phyloP scores from a whole-genome alignment of 2,888 invertebrate genomes.

The Athripsodes cinereus region DNA sequence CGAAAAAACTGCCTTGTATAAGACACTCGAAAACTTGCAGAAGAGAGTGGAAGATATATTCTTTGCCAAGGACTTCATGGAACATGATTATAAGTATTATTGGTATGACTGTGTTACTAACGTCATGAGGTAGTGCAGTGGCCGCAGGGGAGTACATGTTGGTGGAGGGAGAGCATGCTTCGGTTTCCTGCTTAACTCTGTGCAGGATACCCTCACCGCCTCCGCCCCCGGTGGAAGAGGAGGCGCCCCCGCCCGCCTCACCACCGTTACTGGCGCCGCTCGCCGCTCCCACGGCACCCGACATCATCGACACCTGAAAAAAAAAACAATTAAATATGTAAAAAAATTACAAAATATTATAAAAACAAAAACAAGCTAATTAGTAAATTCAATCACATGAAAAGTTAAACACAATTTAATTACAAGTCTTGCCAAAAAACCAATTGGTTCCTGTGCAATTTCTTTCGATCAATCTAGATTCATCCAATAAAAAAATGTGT shows the following conservation, averaged over 20 bases:
- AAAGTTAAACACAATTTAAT: too few species aligned
- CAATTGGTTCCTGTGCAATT: too few species aligned
- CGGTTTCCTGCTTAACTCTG: constrained; percentile 55
- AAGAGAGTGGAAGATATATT: too few species aligned
- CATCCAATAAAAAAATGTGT: too few species aligned
- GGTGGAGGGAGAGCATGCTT: constrained; percentile 48
- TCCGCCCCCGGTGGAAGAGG: constrained; percentile 29
- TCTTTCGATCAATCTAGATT: too few species aligned
- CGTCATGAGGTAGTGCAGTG: constrained; percentile 42
- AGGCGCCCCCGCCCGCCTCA: constrained; percentile 40
- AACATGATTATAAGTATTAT: too few species aligned
- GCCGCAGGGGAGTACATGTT: constrained; percentile 53
- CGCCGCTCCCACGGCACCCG: constrained; percentile 37
- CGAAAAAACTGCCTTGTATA: background rate
- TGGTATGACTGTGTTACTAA: too few species aligned
- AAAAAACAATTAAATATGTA: background rate
- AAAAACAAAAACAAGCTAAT: too few species aligned
- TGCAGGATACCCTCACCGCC: constrained; percentile 42
- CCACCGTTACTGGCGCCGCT: constrained; percentile 32
- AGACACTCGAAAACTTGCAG: too few species aligned
- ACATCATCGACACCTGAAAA: constrained; percentile 67
- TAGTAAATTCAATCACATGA: too few species aligned
- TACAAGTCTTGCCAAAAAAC: too few species aligned
- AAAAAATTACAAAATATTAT: background rate
- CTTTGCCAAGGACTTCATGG: too few species aligned